Percentiles rank a stretch among this genome's conserved stretches.
phyloP scores from a whole-genome alignment of 2,888 invertebrate species.

The Piscicola geometra region DNA sequence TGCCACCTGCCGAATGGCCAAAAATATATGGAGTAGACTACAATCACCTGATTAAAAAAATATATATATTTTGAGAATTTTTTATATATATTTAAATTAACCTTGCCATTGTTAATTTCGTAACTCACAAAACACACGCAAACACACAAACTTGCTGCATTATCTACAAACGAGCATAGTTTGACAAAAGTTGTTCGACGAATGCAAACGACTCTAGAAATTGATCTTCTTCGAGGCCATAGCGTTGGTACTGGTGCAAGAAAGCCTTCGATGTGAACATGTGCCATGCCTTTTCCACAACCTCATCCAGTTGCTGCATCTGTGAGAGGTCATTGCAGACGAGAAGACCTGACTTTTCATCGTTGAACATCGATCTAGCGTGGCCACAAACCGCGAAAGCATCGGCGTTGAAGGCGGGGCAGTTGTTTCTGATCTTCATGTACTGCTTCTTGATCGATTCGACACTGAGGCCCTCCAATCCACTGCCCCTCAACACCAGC shows the following conservation, averaged over 20 bases:
- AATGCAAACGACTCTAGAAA: slow-evolving; percentile 55
- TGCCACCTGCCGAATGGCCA: too few relatives aligned
- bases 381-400: slow-evolving; percentile 43
- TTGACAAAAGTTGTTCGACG: slow-evolving; percentile 54
- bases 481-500: not conserved
- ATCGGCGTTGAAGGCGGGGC: slow-evolving; percentile 7
- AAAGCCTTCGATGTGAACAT: slow-evolving; percentile 56
- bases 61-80: too few relatives aligned
- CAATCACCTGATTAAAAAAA: too few relatives aligned
- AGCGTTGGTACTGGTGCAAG: slow-evolving; percentile 56
- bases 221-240: slow-evolving; percentile 54
- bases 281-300: slow-evolving; percentile 55
- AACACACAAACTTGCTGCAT: too few relatives aligned
- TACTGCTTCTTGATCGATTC: slow-evolving; percentile 12
- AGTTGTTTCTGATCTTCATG: slow-evolving; percentile 3
- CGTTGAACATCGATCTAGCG: slow-evolving; percentile 48
- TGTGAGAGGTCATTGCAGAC: slow-evolving; percentile 53
- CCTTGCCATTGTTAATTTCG: too few relatives aligned
- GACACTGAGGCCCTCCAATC: not conserved
- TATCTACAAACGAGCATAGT: slow-evolving; percentile 47
- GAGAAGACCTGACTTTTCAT: slow-evolving; percentile 53
- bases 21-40: too few relatives aligned
- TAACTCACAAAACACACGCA: too few relatives aligned
- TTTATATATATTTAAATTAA: too few relatives aligned
- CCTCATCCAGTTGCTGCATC: slow-evolving; percentile 48